Evolutionary conservation across 1,140 invertebrate species (phyloP), one percentile per base, ranked within the genome.

Genomic region (Limonius californicus): DNA sequence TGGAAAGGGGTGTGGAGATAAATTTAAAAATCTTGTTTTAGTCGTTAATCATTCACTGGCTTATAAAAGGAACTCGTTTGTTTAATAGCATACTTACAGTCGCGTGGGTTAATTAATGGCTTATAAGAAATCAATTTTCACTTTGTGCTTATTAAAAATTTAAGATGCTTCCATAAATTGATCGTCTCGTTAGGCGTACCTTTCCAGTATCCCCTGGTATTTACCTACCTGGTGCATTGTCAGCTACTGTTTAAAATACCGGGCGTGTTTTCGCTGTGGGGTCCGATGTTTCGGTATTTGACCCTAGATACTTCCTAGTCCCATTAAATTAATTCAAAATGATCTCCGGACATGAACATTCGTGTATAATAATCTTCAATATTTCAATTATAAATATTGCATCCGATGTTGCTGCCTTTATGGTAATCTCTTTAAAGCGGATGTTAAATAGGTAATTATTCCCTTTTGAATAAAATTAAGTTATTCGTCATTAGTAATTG

Each of bases 261-360:
- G 42, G 42, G n/a, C 42, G 42, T 45, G 42, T 45, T 45, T 45
- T 45, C 42, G 42, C 42, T 45, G 42, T 45, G 42, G 42, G 42
- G 42, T 45, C 42, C 42, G 12, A 45, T 45, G 42, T 45, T 45
- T 45, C 42, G 42, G 42, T 45, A 45, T 45, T 45, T 45, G 42
- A 45, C 42, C 42, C 42, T 18, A 45, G 42, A 45, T 45, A 45
- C 42, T 45, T 45, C 42, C 42, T 45, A 45, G 42, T 45, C 42
- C 42, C 42, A 45, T 45, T 45, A 45, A 45, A 45, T 45, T 45
- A 45, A 45, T 45, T 45, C 42, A 45, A 18, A 45, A 45, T 45
- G 42, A 45, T 45, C n/a, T 18, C 42, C 42, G 42, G 42, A 45
- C 42, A 45, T 45, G 42, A 45, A 45, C 12, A 45, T 45, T 45